Percentiles rank a stretch among this genome's conserved stretches.
These are phyloP conservation scores for Asteroscopus sphinx DNA, from an alignment of 2,888 invertebrate species.

Conservation along the genomic window DNA sequence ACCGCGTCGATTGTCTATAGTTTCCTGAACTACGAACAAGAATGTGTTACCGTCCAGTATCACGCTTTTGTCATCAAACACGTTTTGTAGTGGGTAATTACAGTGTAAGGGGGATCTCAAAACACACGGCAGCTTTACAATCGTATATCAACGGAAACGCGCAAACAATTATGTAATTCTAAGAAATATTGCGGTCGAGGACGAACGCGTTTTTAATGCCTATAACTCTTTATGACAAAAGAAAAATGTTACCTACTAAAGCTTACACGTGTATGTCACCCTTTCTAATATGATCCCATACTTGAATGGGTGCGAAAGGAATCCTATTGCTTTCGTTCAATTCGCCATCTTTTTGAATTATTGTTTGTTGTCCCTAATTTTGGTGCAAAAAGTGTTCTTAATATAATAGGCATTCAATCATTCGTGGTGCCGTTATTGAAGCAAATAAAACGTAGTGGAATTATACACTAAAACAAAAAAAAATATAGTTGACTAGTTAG, in stretches of 20 bases:
- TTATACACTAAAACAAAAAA: slow-evolving; percentile 14
- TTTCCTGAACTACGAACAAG: slow-evolving; percentile 1
- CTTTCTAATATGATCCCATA: slow-evolving; percentile 55
- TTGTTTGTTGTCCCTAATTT: slow-evolving; percentile 57
- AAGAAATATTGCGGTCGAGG: slow-evolving; percentile 28
- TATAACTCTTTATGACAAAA: slow-evolving; percentile 56
- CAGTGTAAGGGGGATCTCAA: not conserved
- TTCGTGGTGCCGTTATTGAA: slow-evolving; percentile 7
- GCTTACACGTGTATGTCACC: slow-evolving; percentile 55
- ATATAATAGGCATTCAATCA: slow-evolving; percentile 23
- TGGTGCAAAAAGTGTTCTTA: slow-evolving; percentile 52
- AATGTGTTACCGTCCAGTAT: slow-evolving; percentile 9
- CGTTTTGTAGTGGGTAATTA: not conserved
- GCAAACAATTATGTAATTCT: slow-evolving; percentile 32
- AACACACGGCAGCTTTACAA: not conserved
- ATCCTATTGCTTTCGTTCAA: slow-evolving; percentile 52
- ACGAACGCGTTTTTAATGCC: slow-evolving; percentile 47
- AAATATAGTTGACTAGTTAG: too few species aligned
- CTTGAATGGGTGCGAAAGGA: slow-evolving; percentile 54
- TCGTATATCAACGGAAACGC: slow-evolving; percentile 12
- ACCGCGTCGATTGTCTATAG: slow-evolving; percentile 50
- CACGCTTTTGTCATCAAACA: slow-evolving; percentile 20
- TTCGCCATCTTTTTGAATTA: slow-evolving; percentile 51
- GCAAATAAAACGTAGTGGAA: slow-evolving; percentile 14
- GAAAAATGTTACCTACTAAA: slow-evolving; percentile 55